These are phyloP conservation scores for Dastarcus helophoroides DNA, from an alignment of 2,888 invertebrate species.

Conservation along the genomic window DNA sequence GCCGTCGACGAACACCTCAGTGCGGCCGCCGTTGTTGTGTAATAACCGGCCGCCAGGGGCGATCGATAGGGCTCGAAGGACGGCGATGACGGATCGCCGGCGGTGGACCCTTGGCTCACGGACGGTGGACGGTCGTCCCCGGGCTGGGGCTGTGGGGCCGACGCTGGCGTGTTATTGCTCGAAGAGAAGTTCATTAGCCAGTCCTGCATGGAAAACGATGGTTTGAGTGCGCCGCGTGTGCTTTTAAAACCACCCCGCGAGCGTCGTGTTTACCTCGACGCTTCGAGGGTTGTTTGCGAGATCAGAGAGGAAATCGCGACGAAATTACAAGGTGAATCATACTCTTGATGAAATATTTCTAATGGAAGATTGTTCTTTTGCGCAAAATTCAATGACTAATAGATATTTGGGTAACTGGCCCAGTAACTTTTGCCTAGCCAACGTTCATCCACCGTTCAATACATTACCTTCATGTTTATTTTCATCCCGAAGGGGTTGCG, in stretches of 20 bases:
- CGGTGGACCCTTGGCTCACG: constrained; percentile 31
- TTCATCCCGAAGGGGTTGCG: constrained; percentile 52
- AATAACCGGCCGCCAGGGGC: constrained; percentile 42
- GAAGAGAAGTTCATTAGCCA: constrained; percentile 47
- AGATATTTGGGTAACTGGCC: too few relatives aligned
- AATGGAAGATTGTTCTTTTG: too few relatives aligned
- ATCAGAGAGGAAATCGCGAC: too few relatives aligned
- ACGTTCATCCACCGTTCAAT: too few relatives aligned
- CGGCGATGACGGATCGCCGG: constrained; percentile 31
- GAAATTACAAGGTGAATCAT: too few relatives aligned
- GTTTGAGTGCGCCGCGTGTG: not conserved
- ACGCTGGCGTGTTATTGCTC: constrained; percentile 32
- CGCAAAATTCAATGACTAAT: too few relatives aligned
- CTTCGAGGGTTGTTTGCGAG: too few relatives aligned
- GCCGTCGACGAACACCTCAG: constrained; percentile 25
- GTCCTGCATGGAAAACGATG: constrained; percentile 36
- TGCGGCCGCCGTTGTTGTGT: constrained; percentile 41
- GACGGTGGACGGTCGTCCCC: constrained; percentile 35
- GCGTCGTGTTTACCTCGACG: not conserved
- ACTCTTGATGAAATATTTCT: too few relatives aligned
- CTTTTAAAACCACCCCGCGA: not conserved
- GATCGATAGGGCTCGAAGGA: constrained; percentile 43
- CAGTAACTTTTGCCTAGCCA: too few relatives aligned
- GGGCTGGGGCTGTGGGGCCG: too few relatives aligned
- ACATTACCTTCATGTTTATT: constrained; percentile 61